Evolutionary conservation across 53 echinoderm and acorn worm species (phyloP).

Genomic region (Echinarachnius parma): DNA sequence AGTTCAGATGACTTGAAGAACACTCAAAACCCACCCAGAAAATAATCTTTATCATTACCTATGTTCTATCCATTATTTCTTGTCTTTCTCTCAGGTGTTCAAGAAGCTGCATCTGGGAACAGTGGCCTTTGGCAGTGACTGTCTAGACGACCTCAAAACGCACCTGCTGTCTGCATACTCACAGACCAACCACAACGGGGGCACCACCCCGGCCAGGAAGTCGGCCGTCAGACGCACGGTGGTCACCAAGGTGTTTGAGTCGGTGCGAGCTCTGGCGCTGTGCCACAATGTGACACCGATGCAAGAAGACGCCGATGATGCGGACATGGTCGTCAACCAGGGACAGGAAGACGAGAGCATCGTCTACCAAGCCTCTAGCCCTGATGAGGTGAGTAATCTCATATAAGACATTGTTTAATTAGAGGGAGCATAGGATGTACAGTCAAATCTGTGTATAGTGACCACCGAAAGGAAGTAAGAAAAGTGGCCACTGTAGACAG

Average conservation of each 20-base stretch:
- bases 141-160: slow-evolving; percentile 68
- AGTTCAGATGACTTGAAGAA: too few relatives aligned
- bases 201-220: slow-evolving; percentile 66
- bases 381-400: slow-evolving; percentile 88
- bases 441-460: too few relatives aligned
- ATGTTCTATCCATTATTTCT: not conserved
- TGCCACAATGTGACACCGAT: slow-evolving; percentile 98
- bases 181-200: slow-evolving; percentile 51
- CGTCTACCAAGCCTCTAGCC: slow-evolving; percentile 92
- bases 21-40: too few relatives aligned
- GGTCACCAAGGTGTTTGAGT: slow-evolving; percentile 81
- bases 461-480: too few relatives aligned
- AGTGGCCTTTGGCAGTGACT: slow-evolving; percentile 80
- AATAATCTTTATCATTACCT: too few relatives aligned
- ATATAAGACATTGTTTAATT: too few relatives aligned
- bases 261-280: slow-evolving; percentile 89
- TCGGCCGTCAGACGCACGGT: slow-evolving; percentile 83
- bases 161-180: slow-evolving; percentile 83
- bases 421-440: too few relatives aligned
- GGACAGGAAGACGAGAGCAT: slow-evolving; percentile 62
- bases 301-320: slow-evolving; percentile 67
- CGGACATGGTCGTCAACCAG: slow-evolving; percentile 35
- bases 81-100: slow-evolving; percentile 62
- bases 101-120: slow-evolving; percentile 97
- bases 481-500: too few relatives aligned